phyloP scores from a whole-genome alignment of 2,113 vertebrate species.

The Forbesichthys agassizii region DNA sequence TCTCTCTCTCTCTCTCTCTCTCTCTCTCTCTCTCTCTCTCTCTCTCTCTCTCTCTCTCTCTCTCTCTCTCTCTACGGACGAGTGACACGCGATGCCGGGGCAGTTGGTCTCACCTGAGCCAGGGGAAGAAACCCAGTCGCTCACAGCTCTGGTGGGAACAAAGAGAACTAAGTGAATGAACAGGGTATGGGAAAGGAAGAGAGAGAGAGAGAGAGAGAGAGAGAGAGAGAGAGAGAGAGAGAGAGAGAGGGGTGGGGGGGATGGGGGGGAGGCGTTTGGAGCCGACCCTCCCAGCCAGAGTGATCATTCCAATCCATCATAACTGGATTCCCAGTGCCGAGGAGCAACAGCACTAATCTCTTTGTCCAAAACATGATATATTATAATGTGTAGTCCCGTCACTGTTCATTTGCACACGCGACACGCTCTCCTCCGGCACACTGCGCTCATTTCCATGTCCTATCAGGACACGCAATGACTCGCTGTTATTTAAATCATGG shows the following conservation, averaged over 20 bases:
- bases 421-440: constrained; percentile 8
- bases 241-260: background rate
- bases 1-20: no score
- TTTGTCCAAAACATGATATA: constrained; percentile 43
- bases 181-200: background rate
- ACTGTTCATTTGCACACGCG: constrained; percentile 24
- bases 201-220: background rate
- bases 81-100: constrained; percentile 59
- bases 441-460: background rate
- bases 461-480: constrained; percentile 5
- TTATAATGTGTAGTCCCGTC: constrained; percentile 33
- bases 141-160: constrained; percentile 1
- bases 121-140: constrained; percentile 20
- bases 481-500: constrained; percentile 2
- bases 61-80: no score
- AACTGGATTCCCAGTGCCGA: constrained; percentile 50
- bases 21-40: no score
- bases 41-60: no score
- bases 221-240: background rate
- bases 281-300: constrained; percentile 4
- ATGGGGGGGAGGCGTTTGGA: background rate
- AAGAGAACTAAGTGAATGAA: constrained; percentile 7
- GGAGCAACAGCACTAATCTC: constrained; percentile 50
- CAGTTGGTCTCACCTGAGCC: background rate
- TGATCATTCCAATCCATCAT: constrained; percentile 35